A percentile compares a stretch with the other conserved stretches of the same genome.
phyloP scores from a whole-genome alignment of 1,140 invertebrate species.

The Sycophaga agraensis region DNA sequence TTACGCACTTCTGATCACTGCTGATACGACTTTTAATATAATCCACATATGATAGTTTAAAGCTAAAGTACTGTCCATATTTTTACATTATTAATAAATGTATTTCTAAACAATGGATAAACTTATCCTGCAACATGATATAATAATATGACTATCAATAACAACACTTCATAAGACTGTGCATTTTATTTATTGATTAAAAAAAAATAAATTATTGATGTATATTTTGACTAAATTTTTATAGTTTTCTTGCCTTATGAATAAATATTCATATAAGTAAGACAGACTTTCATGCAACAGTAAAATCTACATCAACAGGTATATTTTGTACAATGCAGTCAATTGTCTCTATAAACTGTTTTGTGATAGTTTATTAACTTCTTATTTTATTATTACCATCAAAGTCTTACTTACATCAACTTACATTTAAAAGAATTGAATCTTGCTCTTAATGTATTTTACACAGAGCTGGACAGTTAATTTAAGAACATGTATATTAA shows the following conservation, averaged over 20 bases:
- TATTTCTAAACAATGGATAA: constrained; percentile 13
- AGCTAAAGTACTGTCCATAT: constrained; percentile 4
- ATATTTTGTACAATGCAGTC: constrained; percentile 24
- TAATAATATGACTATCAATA: constrained; percentile 2
- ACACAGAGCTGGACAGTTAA: constrained; percentile 11
- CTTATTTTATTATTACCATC: background rate
- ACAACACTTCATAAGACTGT: constrained; percentile 3
- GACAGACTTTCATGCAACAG: constrained; percentile 44
- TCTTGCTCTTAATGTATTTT: background rate
- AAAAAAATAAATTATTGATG: constrained; percentile 6
- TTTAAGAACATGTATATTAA: background rate
- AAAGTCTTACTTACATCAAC: background rate
- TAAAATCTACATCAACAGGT: constrained; percentile 40
- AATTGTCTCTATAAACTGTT: constrained; percentile 1
- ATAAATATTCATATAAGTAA: constrained; percentile 42
- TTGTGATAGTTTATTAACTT: background rate
- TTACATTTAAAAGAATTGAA: background rate
- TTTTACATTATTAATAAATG: constrained; percentile 2
- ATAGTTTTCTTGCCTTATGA: constrained; percentile 34
- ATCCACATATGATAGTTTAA: too few relatives aligned
- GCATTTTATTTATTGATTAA: background rate
- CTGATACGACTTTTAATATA: too few relatives aligned
- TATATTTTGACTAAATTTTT: constrained; percentile 5
- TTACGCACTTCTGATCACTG: background rate
- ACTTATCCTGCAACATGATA: constrained; percentile 16